Evolutionary conservation across 2,888 invertebrate species (phyloP).

Genomic region (Pilophorus perplexus): DNA sequence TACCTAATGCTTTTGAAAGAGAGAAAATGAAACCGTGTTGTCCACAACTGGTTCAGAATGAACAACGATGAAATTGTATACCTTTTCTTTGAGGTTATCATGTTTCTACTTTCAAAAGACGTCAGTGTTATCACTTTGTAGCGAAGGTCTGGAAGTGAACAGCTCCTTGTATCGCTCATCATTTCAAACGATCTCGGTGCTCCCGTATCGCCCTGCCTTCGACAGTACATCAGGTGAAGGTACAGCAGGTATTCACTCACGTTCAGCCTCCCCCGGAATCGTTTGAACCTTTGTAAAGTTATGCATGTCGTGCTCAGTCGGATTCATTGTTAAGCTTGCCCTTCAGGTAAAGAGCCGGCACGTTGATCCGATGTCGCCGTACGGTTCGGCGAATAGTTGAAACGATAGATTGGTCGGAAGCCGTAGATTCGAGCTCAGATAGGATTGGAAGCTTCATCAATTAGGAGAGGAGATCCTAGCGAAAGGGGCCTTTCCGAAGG

Average conservation of each 20-base stretch:
- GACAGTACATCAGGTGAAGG: constrained; percentile 1
- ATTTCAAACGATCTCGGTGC: background rate
- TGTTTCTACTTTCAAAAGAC: background rate
- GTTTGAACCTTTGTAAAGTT: constrained; percentile 16
- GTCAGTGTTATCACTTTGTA: background rate
- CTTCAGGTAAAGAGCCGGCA: constrained; percentile 20
- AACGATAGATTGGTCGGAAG: constrained; percentile 9
- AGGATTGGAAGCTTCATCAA: constrained; percentile 33
- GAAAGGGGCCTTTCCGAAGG: constrained; percentile 6
- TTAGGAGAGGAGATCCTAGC: background rate
- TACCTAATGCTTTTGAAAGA: too few species aligned
- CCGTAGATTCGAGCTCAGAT: constrained; percentile 28
- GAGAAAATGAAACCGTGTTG: too few species aligned
- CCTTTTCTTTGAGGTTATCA: too few species aligned
- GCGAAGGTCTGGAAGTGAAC: background rate
- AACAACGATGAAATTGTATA: too few species aligned
- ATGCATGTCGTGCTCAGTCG: constrained; percentile 26
- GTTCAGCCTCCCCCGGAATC: constrained; percentile 15
- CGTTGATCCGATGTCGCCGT: constrained; percentile 20
- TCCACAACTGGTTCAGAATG: background rate
- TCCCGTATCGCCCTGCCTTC: background rate
- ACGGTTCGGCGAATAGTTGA: constrained; percentile 32
- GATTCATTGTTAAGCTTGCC: constrained; percentile 18
- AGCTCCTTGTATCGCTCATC: background rate
- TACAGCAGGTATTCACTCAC: constrained; percentile 20